Evolutionary conservation across 2,113 vertebrate genomes (phyloP), one percentile per base, ranked within the genome.

Genomic region (Tursiops truncatus): DNA sequence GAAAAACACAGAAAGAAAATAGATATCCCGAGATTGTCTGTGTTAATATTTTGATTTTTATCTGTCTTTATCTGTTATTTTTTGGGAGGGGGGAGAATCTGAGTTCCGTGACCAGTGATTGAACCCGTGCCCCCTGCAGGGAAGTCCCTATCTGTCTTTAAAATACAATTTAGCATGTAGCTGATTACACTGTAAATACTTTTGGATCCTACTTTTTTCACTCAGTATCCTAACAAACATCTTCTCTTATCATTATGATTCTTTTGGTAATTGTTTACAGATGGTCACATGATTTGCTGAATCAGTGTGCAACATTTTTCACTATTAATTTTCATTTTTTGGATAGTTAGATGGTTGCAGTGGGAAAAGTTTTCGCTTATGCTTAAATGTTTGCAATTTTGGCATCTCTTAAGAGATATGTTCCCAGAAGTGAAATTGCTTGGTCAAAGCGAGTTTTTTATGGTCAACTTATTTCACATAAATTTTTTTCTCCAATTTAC

Each of bases 11-110:
- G 67, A 77, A 84, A 80, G 21, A 53, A 85, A 63, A 81, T 68
- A 44, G 73, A 50, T 85, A 73, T 71, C 7, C 50, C 76, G 56
- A 95, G 50, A 70, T 67, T 79, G 15, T 84, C 17, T 89, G n/a
- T 31, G 26, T 85, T 84, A 60, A 68, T 38, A 20, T 81, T 94
- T 96, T 83, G 33, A 41, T 88, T 81, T 96, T 79, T 94, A 28
- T 92, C 38, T 47, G 21, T 93, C 23, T 92, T 41, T 53, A 53
- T 53, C 53, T 53, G 53, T 17, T 53, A 53, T 76, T 33, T 58
- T 58, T 58, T 8, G 20, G 44, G 28, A 31, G 28, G 28, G 15
- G 25, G 44, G 4, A 47, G 20, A 20, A 76, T 76, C 73, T 76
- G 31, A 50, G 73, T 76, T 76, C 73, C 44, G 28, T 20, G 44